Conservation (phyloP, 2,888 invertebrate species). For the Lypha dubia region DNA sequence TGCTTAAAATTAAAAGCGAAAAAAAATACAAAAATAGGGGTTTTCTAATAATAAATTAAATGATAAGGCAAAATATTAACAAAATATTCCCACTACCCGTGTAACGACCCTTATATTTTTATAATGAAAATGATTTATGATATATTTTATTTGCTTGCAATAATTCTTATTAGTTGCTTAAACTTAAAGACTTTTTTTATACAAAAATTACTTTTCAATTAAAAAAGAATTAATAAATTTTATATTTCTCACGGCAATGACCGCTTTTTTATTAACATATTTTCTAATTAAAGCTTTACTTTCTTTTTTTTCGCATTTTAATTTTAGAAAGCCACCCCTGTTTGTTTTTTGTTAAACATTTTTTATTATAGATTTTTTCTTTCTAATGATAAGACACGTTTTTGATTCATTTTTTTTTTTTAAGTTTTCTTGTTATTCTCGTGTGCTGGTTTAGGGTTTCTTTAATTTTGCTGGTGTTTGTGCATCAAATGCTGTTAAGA, state of each 20-base stretch:
- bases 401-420: constrained; percentile 28
- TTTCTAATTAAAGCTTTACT: neutral
- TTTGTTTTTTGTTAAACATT: neutral
- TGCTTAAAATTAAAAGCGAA: neutral
- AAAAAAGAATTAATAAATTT: constrained; percentile 27
- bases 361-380: constrained; percentile 47
- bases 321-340: neutral
- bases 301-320: neutral
- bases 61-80: constrained; percentile 31
- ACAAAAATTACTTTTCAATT: neutral
- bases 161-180: neutral
- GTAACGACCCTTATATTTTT: constrained; percentile 2
- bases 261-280: neutral
- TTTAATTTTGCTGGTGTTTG: neutral
- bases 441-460: constrained; percentile 34
- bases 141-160: neutral
- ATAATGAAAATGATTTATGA: neutral
- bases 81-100: neutral
- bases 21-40: constrained; percentile 28
- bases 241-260: constrained; percentile 4
- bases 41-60: constrained; percentile 27
- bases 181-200: neutral
- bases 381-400: constrained; percentile 68
- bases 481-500: constrained; percentile 39
- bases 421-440: neutral